phyloP scores from a whole-genome alignment of 2,113 vertebrate species.

The Dromaius novaehollandiae region DNA sequence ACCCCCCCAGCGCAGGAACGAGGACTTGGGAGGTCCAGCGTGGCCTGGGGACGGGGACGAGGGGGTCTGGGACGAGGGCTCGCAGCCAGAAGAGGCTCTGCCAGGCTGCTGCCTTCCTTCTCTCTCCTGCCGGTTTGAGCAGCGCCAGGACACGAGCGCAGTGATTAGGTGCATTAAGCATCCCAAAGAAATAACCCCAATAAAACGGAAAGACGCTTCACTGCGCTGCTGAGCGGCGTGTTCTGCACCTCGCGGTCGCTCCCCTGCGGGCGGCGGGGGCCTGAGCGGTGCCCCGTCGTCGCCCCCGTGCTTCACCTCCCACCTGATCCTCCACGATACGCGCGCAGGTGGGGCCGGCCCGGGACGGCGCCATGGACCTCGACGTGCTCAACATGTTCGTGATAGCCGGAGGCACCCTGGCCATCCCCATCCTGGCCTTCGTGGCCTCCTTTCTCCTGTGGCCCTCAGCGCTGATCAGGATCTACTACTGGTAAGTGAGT shows the following conservation, averaged over 20 bases:
- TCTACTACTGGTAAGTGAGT: slow-evolving; percentile 90
- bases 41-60: background rate
- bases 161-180: background rate
- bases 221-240: background rate
- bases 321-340: background rate
- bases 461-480: slow-evolving; percentile 85
- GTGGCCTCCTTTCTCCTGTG: slow-evolving; percentile 86
- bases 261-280: background rate
- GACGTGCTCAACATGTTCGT: slow-evolving; percentile 89
- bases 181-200: background rate
- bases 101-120: background rate
- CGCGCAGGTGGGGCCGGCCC: slow-evolving; percentile 1
- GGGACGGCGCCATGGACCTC: slow-evolving; percentile 80
- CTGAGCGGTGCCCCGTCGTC: too few relatives aligned
- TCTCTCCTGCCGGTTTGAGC: too few relatives aligned
- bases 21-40: background rate
- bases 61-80: slow-evolving; percentile 10
- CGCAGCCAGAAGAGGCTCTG: background rate
- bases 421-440: slow-evolving; percentile 87
- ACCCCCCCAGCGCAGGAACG: accelerated
- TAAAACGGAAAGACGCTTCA: background rate
- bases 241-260: background rate
- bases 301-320: background rate
- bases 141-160: background rate
- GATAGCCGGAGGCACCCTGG: slow-evolving; percentile 83